Conservation (phyloP, 2,888 invertebrate species). For the Zele albiditarsus region DNA sequence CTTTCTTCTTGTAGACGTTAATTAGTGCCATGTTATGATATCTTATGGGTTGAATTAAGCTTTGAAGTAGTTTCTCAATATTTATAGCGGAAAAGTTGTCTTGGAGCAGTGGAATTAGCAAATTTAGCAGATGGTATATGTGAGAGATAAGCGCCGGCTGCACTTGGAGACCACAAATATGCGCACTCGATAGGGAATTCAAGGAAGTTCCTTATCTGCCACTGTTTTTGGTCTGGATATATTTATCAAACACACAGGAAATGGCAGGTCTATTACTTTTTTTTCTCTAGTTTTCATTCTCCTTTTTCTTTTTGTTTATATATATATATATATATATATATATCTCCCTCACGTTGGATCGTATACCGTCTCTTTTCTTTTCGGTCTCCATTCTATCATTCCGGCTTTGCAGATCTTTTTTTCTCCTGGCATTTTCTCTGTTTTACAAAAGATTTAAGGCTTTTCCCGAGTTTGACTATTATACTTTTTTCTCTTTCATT, state of each 20-base stretch:
- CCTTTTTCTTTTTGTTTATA: constrained; percentile 31
- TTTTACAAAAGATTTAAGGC: constrained; percentile 50
- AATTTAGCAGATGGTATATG: not conserved
- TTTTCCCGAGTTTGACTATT: constrained; percentile 74
- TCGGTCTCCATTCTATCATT: constrained; percentile 20
- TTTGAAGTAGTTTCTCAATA: not conserved
- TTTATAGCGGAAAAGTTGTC: not conserved
- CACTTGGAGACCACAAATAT: constrained; percentile 21
- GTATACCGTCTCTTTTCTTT: constrained; percentile 31
- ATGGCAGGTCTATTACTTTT: constrained; percentile 32
- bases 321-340: constrained; percentile 20
- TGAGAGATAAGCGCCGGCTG: not conserved
- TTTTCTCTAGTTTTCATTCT: constrained; percentile 37
- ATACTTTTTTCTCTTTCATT: not conserved
- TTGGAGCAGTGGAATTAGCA: not conserved
- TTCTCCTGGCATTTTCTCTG: constrained; percentile 24
- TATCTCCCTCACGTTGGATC: constrained; percentile 43
- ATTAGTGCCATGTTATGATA: not conserved
- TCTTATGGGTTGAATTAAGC: constrained; percentile 21
- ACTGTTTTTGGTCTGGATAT: constrained; percentile 7
- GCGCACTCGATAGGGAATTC: not conserved
- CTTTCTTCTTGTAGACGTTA: not conserved
- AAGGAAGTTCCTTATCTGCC: constrained; percentile 8
- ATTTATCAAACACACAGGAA: constrained; percentile 27
- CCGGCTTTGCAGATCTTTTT: constrained; percentile 23